Evolutionary conservation across 2,113 vertebrate genomes (phyloP).

Genomic region (Megaleporinus macrocephalus): DNA sequence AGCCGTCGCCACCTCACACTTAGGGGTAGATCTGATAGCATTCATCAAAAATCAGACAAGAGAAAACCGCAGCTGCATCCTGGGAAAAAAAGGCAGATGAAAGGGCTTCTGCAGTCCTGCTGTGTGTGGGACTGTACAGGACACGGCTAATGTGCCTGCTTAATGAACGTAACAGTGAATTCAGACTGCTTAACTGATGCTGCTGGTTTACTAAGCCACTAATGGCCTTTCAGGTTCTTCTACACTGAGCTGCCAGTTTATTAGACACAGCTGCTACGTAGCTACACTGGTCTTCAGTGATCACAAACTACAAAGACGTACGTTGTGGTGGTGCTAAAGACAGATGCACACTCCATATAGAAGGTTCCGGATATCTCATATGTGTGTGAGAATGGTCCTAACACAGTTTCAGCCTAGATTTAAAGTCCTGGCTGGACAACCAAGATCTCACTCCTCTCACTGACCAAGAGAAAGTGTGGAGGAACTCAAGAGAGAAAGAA

Average conservation of each 20-base stretch:
- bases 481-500: no score
- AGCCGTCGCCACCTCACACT: background rate
- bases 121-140: background rate
- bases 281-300: background rate
- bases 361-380: no score
- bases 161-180: background rate
- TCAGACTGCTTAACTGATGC: background rate
- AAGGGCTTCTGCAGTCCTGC: background rate
- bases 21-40: background rate
- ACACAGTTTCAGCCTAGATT: no score
- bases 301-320: background rate
- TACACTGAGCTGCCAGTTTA: background rate
- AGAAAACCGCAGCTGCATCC: background rate
- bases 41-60: conserved; percentile 1
- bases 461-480: no score
- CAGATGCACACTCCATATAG: no score
- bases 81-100: background rate
- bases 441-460: no score
- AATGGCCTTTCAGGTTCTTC: background rate
- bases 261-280: background rate
- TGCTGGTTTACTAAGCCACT: background rate
- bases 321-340: no score
- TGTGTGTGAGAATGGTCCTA: no score
- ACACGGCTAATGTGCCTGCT: background rate
- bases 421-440: no score